Evolutionary conservation across 2,113 vertebrate species (phyloP), one percentile per base, ranked within the genome.

Genomic region (Eurystomus gularis): DNA sequence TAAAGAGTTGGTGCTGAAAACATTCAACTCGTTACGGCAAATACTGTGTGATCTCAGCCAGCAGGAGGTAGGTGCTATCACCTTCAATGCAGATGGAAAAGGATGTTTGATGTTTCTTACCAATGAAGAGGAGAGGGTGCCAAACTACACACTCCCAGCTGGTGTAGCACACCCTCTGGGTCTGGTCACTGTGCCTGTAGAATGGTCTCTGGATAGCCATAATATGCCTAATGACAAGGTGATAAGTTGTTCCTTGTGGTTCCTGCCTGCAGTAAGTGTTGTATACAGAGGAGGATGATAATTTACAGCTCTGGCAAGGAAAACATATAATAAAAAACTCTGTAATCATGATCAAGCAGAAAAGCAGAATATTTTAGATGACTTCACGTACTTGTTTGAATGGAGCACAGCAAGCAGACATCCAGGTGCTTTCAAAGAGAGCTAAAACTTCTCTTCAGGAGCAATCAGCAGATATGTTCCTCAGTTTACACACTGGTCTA

Each of bases 251-350:
- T 52, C 64, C 17, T 57, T 52, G 29, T 46, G 31, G 33, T 46
- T 90, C 26, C 44, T 73, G 35, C 3, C 31, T 3, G 0, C 26
- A 46, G 5, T 28, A 31, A 60, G 8, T 14, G 3, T 17, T 64
- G 26, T 62, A n/a, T 1, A 7, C 31, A 33, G 37, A 82, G 17
- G 12, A 78, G 37, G 12, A 37, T 69, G 28, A 16, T 20, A 77
- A 49, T 24, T 71, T 44, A 37, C 0, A 9, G 8, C 21, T 49
- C 28, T 75, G 54, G 81, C n/a, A 93, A 70, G 18, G 51, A 89
- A 81, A 69, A 1, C 0, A 0, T 52, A 35, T 11, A 4, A 13
- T 39, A 44, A 77, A 44, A 28, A 29, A 20, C 13, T 72, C 31
- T 60, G 14, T 58, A 52, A 51, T 42, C 44, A 15, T 73, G 37